Conservation (phyloP, 1,140 invertebrate genomes). For the Drosophila ercepeae region DNA sequence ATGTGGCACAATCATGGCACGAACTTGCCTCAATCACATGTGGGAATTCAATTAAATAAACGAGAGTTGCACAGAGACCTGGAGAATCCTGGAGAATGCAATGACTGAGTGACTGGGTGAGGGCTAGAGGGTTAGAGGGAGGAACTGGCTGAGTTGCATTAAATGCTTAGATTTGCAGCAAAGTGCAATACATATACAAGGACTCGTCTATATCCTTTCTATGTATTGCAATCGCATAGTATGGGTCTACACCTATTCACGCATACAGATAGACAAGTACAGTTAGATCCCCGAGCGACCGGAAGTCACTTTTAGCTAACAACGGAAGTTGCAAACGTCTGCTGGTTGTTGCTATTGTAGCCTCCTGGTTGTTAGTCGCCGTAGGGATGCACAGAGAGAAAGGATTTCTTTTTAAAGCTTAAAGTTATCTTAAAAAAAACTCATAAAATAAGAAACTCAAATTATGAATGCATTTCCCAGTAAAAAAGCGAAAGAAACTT, state of each 20-base stretch:
- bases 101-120: not conserved
- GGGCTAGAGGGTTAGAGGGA: not conserved
- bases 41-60: conserved; percentile 72
- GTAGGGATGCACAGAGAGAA: conserved; percentile 12
- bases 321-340: conserved; percentile 75
- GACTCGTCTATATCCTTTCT: not conserved
- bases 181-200: conserved; percentile 16
- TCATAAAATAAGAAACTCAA: too few relatives aligned
- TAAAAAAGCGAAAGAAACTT: too few relatives aligned
- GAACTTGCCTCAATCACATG: conserved; percentile 44
- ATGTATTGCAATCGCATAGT: not conserved
- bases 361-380: conserved; percentile 7
- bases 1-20: conserved; percentile 49
- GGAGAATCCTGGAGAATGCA: not conserved
- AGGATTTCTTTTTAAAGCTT: too few relatives aligned
- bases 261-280: conserved; percentile 16
- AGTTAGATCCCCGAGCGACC: conserved; percentile 57
- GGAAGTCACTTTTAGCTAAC: conserved; percentile 68
- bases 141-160: conserved; percentile 22
- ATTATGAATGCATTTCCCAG: too few relatives aligned
- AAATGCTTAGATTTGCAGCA: conserved; percentile 46
- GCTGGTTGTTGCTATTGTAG: conserved; percentile 33
- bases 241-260: conserved; percentile 11
- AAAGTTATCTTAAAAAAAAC: too few relatives aligned
- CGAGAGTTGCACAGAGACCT: conserved; percentile 26